Evolutionary conservation across 2,888 invertebrate species (phyloP).

Genomic region (Diaphora mendica): DNA sequence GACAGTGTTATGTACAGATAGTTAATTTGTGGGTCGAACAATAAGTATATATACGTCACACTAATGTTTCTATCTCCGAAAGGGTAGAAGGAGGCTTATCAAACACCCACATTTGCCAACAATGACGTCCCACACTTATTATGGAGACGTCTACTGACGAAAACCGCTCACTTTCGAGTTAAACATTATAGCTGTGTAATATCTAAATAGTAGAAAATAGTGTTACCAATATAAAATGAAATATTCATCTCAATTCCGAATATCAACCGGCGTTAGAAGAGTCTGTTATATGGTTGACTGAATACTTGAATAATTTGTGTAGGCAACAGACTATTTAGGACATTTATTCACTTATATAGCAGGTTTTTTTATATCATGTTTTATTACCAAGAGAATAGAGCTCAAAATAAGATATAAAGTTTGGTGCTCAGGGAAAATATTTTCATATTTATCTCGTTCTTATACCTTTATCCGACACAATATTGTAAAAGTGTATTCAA

Average conservation of each 20-base stretch:
- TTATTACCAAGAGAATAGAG: conserved; percentile 23
- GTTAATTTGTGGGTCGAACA: background rate
- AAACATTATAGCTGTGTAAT: background rate
- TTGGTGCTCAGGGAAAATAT: conserved; percentile 38
- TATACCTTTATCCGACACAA: conserved; percentile 46
- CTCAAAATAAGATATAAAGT: conserved; percentile 25
- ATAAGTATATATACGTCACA: background rate
- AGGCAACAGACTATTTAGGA: conserved; percentile 38
- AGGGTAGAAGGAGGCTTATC: background rate
- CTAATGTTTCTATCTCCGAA: background rate
- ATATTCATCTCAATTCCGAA: conserved; percentile 24
- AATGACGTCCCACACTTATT: background rate
- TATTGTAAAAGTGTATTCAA: conserved; percentile 57
- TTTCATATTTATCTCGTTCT: conserved; percentile 47
- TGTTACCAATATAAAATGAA: conserved; percentile 24
- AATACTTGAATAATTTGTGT: conserved; percentile 44
- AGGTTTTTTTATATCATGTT: conserved; percentile 14
- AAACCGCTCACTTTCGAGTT: background rate
- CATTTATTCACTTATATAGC: conserved; percentile 17
- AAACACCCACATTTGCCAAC: background rate
- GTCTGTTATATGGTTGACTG: conserved; percentile 39
- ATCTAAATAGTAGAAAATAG: conserved; percentile 8
- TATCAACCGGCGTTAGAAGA: conserved; percentile 20
- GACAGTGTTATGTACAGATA: background rate
- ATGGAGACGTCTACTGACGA: background rate